Base-by-base conservation (phyloP, 2,888 invertebrate genomes). In the Elaeidobius kamerunicus region DNA sequence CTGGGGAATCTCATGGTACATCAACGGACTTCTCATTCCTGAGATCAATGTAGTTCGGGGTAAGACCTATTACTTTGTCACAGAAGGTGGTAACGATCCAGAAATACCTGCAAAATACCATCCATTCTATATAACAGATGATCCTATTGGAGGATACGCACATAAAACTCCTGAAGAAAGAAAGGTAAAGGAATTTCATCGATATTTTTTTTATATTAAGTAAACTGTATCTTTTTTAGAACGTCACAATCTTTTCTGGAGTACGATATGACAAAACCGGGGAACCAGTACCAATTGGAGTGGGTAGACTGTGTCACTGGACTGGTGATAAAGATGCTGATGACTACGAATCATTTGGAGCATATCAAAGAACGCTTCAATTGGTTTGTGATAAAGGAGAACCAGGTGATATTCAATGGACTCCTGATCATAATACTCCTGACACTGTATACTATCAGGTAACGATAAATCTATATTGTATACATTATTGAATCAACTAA, bases 1-100 rank as follows among this genome's bases (percentile, higher is more conserved):
- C 27, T 93, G 93, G 93, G 93, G 94, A 19, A 88, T 93, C 57
- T 86, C 90, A 0, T 94, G 92, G 92, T 95, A 91, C 76, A 91
- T 95, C 67, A 94, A 95, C 73, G 94, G 94, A 0, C 78, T 94
- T 2, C 78, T 95, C 12, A 91, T 94, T 60, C 95, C 94, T 0
- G 94, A 91, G 76, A 85, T 95, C 62, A 86, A 91, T 68, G 86
- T 94, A 32, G 88, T 94, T 1, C 79, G 93, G 43, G 92, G 93
- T 5, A 84, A 81, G 69, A 86, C 85, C 12, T 94, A 94, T 71
- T 91, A 88, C 0, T 93, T 94, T 70, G 86, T 92, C 23, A 84
- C 86, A 2, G 94, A 94, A 73, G 93, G 90, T 1, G 95, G 94
- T 15, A 75, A 81, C 32, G 82, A 94, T 71, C 80, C 88, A 0